Evolutionary conservation across 2,888 invertebrate species (phyloP).

Genomic region (Callinectes sapidus): DNA sequence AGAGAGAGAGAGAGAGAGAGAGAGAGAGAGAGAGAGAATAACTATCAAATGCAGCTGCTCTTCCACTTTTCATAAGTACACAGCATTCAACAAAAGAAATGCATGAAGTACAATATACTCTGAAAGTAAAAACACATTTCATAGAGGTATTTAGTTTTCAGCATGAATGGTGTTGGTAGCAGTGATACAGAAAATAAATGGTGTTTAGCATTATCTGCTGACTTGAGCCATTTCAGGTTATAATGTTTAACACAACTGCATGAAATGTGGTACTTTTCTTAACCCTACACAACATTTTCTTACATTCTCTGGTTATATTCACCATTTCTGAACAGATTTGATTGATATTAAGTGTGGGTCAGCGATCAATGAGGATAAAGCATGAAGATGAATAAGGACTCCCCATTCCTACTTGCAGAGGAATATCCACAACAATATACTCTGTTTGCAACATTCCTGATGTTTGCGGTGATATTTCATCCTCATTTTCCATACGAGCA

Average conservation of each 20-base stretch:
- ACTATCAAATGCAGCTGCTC: background rate
- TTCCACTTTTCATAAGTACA: background rate
- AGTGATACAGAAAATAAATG: background rate
- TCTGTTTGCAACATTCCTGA: conserved; percentile 52
- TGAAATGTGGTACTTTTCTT: background rate
- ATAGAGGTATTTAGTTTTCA: background rate
- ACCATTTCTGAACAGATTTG: conserved; percentile 26
- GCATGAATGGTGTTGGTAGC: background rate
- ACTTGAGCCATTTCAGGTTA: conserved; percentile 59
- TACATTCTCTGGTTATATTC: conserved; percentile 6
- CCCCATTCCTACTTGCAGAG: conserved; percentile 79
- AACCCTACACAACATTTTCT: background rate
- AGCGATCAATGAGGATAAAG: conserved; percentile 80
- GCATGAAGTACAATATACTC: background rate
- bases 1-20: too few species aligned
- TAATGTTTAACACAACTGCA: conserved; percentile 10
- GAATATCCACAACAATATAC: conserved; percentile 75
- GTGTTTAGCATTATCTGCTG: conserved; percentile 42
- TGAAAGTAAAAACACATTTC: conserved; percentile 7
- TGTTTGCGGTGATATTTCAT: background rate
- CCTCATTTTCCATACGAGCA: background rate
- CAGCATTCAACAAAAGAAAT: background rate
- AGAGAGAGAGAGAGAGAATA: background rate
- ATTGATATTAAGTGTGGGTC: conserved; percentile 23
- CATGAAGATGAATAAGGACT: conserved; percentile 83